Evolutionary conservation across 35 echinoderm and acorn worm genomes (phyloP), one percentile per base, ranked within the genome.

Genomic region (Acanthaster planci): DNA sequence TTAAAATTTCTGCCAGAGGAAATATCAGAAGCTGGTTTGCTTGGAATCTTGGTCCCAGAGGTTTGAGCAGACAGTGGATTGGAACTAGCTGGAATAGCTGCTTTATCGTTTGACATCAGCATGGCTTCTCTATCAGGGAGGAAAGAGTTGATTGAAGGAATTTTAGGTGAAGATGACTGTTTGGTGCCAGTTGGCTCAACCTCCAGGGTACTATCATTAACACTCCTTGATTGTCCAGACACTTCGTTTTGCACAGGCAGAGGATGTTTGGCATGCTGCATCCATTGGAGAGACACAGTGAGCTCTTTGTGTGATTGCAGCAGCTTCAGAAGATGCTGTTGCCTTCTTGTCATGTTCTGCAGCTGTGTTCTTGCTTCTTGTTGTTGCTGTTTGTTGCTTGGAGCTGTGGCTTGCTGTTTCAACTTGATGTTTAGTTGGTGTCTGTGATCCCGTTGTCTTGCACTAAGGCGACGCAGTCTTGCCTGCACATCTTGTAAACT

Each of bases 261-360:
- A 72, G 7, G 64, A 8, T 72, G 30, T 30, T 35, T 26, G 5
- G 29, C 23, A 29, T 8, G 14, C 23, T 72, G 64, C 26, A 34
- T 72, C 23, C 12, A 12, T 47, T 72, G 64, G 26, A 72, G 64
- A 72, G 64, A 31, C 10, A 26, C 64, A 72, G 64, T 26, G 16
- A 72, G 64, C 18, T 72, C 64, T 8, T 72, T 72, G 16, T 72
- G 64, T 12, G 64, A 72, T 26, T 72, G 64, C 64, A 72, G 64
- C 64, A 72, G 64, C 34, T 72, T 72, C 0, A 72, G 64, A 2
- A 72, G 64, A 14, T 72, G 64, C 64, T 72, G 64, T 29, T 72
- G 64, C 30, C 64, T 30, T 1, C 29, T 26, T 36, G 64, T 34
- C 64, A 72, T 72, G 64, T 72, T 35, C n/a, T 72, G 64, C 64